These are phyloP conservation scores for Xestia ashworthii DNA, from an alignment of 2,888 invertebrate genomes.

Conservation along the genomic window DNA sequence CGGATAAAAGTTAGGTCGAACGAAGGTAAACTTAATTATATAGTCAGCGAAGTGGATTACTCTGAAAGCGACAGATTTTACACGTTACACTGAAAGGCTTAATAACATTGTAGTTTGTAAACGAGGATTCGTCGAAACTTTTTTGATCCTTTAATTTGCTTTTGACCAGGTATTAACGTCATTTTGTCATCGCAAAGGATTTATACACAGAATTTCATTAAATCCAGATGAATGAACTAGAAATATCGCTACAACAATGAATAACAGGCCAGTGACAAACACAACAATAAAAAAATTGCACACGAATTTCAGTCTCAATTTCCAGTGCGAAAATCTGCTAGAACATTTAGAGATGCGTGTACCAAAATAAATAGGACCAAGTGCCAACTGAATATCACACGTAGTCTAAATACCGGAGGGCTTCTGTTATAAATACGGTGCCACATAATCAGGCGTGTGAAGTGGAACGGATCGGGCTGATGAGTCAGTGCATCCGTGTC, in stretches of 20 bases:
- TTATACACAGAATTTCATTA: slow-evolving; percentile 33
- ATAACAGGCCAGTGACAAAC: slow-evolving; percentile 38
- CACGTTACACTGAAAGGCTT: slow-evolving; percentile 56
- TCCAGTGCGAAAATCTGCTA: slow-evolving; percentile 56
- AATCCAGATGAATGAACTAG: slow-evolving; percentile 29
- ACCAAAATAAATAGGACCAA: slow-evolving; percentile 64
- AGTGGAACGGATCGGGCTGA: slow-evolving; percentile 77
- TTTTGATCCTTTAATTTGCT: slow-evolving; percentile 8
- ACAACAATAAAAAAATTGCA: slow-evolving; percentile 32
- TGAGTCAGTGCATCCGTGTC: slow-evolving; percentile 77
- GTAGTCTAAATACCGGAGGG: slow-evolving; percentile 72
- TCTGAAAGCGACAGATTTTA: slow-evolving; percentile 62
- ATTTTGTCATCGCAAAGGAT: slow-evolving; percentile 27
- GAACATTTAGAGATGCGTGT: slow-evolving; percentile 54
- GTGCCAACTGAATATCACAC: slow-evolving; percentile 68
- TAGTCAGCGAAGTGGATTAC: slow-evolving; percentile 69
- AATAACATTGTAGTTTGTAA: slow-evolving; percentile 37
- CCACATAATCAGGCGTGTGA: slow-evolving; percentile 78
- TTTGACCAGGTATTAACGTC: not conserved
- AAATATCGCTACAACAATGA: slow-evolving; percentile 44
- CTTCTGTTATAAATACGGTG: slow-evolving; percentile 77
- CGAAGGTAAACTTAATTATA: slow-evolving; percentile 63
- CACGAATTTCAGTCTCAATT: slow-evolving; percentile 33
- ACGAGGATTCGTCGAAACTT: slow-evolving; percentile 1
- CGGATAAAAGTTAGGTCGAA: slow-evolving; percentile 39